phyloP scores from a whole-genome alignment of 1,140 invertebrate species.

The Ips typographus region DNA sequence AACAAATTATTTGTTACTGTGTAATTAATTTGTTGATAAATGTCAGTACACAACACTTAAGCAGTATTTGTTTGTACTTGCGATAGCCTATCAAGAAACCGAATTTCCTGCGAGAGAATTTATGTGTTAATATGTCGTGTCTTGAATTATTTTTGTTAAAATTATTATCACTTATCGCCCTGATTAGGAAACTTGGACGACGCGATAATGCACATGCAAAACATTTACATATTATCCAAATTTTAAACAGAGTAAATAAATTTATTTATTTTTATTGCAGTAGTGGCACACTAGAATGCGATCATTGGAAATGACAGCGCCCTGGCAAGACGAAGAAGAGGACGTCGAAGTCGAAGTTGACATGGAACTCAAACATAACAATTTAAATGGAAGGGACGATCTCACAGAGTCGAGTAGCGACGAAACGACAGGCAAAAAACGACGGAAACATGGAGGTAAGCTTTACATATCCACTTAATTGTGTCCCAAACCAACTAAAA shows the following conservation, averaged over 20 bases:
- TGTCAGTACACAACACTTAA: not conserved
- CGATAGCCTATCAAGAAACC: not conserved
- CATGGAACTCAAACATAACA: conserved; percentile 47
- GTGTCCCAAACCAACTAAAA: no score
- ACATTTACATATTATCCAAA: not conserved
- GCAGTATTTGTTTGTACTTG: not conserved
- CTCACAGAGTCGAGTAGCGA: conserved; percentile 51
- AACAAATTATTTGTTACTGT: no score
- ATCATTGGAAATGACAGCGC: conserved; percentile 50
- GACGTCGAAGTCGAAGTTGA: conserved; percentile 48
- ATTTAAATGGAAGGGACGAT: conserved; percentile 47
- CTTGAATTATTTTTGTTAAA: not conserved
- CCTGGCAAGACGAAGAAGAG: conserved; percentile 52
- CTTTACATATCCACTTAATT: not conserved
- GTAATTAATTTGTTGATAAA: no score
- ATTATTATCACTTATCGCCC: not conserved
- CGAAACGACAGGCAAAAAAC: conserved; percentile 48
- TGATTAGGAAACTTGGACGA: not conserved
- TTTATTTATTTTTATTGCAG: conserved; percentile 33
- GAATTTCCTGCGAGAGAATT: not conserved
- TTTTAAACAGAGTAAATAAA: not conserved
- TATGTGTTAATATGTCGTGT: not conserved
- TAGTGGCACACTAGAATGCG: conserved; percentile 42
- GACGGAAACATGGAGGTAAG: conserved; percentile 50
- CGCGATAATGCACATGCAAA: not conserved